phyloP scores from a whole-genome alignment of 2,113 vertebrate species.

The Cettia cetti region DNA sequence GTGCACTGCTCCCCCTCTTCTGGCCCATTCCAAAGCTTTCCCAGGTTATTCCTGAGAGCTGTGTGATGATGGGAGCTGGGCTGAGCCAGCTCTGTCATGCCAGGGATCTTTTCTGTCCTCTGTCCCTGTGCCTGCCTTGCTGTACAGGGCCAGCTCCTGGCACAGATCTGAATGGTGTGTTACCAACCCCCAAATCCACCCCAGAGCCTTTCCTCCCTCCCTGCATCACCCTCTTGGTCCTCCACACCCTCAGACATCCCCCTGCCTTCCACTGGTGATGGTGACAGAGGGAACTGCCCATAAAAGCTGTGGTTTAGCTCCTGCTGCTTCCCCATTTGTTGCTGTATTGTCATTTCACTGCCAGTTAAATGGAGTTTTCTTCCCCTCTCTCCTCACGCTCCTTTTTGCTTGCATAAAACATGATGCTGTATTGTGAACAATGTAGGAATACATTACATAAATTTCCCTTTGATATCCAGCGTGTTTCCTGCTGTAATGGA shows the following conservation, averaged over 20 bases:
- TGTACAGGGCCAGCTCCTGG: accelerated
- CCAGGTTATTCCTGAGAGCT: background rate
- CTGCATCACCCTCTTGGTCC: background rate
- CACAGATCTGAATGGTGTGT: background rate
- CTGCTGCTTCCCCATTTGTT: conserved; percentile 37
- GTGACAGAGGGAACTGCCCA: background rate
- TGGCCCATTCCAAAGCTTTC: background rate
- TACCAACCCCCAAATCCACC: background rate
- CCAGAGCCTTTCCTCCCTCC: background rate
- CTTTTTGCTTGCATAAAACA: conserved; percentile 76
- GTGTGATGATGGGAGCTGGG: background rate
- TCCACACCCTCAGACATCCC: background rate
- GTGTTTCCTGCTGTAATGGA: conserved; percentile 75
- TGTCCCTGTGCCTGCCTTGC: accelerated
- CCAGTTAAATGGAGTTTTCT: conserved; percentile 49
- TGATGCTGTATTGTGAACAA: conserved; percentile 69
- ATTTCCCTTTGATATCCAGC: conserved; percentile 75
- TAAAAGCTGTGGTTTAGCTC: conserved; percentile 59
- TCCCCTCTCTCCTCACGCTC: conserved; percentile 4
- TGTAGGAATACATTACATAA: conserved; percentile 79
- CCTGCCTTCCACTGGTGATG: background rate
- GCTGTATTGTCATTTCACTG: conserved; percentile 64
- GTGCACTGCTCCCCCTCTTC: background rate
- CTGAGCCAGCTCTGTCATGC: background rate
- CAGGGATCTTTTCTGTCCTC: background rate